These are phyloP conservation scores for Habrosyne pyritoides DNA, from an alignment of 2,888 invertebrate species.

Conservation along the genomic window DNA sequence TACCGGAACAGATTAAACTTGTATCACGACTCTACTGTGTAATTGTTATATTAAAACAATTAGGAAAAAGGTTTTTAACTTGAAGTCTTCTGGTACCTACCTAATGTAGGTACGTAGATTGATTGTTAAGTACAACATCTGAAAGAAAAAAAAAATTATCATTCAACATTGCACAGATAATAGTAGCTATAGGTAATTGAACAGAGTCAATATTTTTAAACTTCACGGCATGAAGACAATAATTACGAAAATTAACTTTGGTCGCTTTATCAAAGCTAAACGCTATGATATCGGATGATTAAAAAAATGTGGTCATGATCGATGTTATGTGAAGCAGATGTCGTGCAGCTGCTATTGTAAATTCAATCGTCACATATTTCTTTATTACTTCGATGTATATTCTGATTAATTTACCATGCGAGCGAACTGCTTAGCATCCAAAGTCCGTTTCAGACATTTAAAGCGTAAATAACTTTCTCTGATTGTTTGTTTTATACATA, in stretches of 20 bases:
- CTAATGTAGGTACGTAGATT: too few relatives aligned
- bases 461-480: conserved; percentile 4
- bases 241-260: neutral
- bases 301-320: conserved; percentile 12
- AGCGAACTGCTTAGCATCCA: neutral
- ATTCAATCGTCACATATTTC: conserved; percentile 18
- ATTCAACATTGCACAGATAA: too few relatives aligned
- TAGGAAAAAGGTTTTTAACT: too few relatives aligned
- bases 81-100: too few relatives aligned
- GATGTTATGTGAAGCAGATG: conserved; percentile 39
- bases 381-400: conserved; percentile 7
- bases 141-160: too few relatives aligned
- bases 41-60: neutral
- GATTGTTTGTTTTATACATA: conserved; percentile 1
- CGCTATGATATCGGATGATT: neutral
- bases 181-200: too few relatives aligned
- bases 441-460: neutral
- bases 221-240: neutral
- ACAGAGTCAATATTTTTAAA: too few relatives aligned
- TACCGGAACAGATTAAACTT: neutral
- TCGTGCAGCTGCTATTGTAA: conserved; percentile 34
- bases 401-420: conserved; percentile 5
- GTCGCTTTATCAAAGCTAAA: neutral
- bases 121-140: too few relatives aligned
- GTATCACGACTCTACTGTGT: neutral